These are phyloP conservation scores for Tragulus kanchil DNA, from an alignment of 2,113 vertebrate genomes.

Conservation along the genomic window DNA sequence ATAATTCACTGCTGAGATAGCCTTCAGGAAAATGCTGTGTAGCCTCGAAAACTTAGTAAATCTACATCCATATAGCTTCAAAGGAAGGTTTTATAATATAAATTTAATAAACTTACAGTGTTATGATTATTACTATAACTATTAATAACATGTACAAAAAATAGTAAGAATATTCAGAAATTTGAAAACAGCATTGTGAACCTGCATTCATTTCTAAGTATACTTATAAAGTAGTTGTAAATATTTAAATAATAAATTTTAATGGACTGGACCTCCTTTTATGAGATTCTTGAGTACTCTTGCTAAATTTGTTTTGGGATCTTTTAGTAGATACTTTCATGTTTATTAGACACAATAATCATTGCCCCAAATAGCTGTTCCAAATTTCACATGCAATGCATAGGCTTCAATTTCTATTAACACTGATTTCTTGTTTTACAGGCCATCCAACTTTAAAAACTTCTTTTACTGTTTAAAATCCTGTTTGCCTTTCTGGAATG, in stretches of 20 bases:
- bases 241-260: not conserved
- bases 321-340: not conserved
- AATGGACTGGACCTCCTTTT: too few relatives aligned
- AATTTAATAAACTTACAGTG: not conserved
- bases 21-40: not conserved
- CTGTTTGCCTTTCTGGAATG: not conserved
- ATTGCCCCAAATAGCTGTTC: not conserved
- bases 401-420: not conserved
- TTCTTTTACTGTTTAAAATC: not conserved
- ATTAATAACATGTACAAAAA: not conserved
- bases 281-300: not conserved
- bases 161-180: not conserved
- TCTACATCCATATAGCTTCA: not conserved
- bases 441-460: not conserved
- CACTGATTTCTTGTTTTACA: not conserved
- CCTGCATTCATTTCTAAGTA: not conserved
- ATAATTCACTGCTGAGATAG: not conserved
- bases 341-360: not conserved
- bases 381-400: not conserved
- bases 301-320: not conserved
- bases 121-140: not conserved
- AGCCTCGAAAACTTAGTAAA: not conserved
- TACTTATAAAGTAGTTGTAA: not conserved
- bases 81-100: not conserved
- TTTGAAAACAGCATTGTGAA: not conserved